phyloP scores from a whole-genome alignment of 2,113 vertebrate species.

The Dipodomys ordii region DNA sequence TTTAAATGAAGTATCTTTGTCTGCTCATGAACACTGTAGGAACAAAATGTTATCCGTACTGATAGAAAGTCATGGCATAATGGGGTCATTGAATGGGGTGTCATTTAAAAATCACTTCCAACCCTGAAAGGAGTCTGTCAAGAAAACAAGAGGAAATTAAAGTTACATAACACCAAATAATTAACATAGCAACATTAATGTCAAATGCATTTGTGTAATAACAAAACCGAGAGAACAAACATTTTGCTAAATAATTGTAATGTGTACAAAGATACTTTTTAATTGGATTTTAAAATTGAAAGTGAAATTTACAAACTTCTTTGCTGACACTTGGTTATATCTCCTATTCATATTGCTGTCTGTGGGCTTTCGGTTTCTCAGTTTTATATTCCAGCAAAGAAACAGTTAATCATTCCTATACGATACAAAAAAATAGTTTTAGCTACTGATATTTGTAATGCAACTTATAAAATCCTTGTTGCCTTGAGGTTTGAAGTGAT shows the following conservation, averaged over 20 bases:
- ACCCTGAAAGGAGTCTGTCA: background rate
- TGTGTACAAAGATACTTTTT: background rate
- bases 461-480: conserved; percentile 55
- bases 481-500: conserved; percentile 56
- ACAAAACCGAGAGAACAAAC: background rate
- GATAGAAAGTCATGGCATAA: background rate
- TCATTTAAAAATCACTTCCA: conserved; percentile 6
- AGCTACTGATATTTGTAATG: conserved; percentile 44
- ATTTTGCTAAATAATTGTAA: background rate
- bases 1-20: background rate
- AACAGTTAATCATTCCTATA: conserved; percentile 30
- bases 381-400: background rate
- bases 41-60: background rate
- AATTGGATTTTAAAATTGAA: background rate
- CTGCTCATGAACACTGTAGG: background rate
- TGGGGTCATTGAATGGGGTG: background rate
- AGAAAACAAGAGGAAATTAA: background rate
- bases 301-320: background rate
- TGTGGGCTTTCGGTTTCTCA: conserved; percentile 26
- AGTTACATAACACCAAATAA: background rate
- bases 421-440: conserved; percentile 41
- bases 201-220: background rate
- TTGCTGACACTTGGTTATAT: background rate
- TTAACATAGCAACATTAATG: conserved; percentile 10
- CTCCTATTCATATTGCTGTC: background rate